Evolutionary conservation across 2,888 invertebrate genomes (phyloP).

Genomic region (Sabellastarte sp.): DNA sequence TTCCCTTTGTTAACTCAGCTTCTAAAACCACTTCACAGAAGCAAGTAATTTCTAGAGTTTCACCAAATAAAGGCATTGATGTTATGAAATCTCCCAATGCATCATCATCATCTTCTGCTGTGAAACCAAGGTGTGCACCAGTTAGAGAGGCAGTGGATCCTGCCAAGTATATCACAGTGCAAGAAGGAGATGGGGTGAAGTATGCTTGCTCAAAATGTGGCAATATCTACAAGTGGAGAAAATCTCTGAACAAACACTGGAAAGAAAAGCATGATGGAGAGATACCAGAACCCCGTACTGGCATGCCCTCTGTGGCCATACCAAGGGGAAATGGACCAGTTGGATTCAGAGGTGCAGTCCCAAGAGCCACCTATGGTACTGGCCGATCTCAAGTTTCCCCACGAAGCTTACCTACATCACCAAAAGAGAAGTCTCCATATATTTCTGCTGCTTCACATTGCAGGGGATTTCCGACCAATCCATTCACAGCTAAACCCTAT

Average conservation of each 20-base stretch:
- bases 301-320: too few relatives aligned
- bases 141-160: constrained; percentile 31
- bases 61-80: not conserved
- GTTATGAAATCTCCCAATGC: not conserved
- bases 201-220: constrained; percentile 59
- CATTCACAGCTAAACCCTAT: too few relatives aligned
- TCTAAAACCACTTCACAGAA: not conserved
- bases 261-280: constrained; percentile 58
- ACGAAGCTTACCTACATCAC: too few relatives aligned
- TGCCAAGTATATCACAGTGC: constrained; percentile 50
- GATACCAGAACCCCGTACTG: constrained; percentile 35
- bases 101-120: too few relatives aligned
- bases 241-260: constrained; percentile 59
- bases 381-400: too few relatives aligned
- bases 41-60: not conserved
- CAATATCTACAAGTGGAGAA: constrained; percentile 59
- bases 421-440: too few relatives aligned
- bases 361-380: too few relatives aligned
- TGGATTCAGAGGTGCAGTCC: too few relatives aligned
- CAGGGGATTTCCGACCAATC: too few relatives aligned
- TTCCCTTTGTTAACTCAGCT: too few relatives aligned
- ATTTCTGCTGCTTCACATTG: too few relatives aligned
- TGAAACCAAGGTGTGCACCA: constrained; percentile 20
- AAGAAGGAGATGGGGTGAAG: constrained; percentile 52
- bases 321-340: constrained; percentile 9